A percentile compares a stretch with the other conserved stretches of the same genome.
Evolutionary conservation across 2,797 vertebrate genomes (phyloP).

Genomic region (Meriones psammophilus): DNA sequence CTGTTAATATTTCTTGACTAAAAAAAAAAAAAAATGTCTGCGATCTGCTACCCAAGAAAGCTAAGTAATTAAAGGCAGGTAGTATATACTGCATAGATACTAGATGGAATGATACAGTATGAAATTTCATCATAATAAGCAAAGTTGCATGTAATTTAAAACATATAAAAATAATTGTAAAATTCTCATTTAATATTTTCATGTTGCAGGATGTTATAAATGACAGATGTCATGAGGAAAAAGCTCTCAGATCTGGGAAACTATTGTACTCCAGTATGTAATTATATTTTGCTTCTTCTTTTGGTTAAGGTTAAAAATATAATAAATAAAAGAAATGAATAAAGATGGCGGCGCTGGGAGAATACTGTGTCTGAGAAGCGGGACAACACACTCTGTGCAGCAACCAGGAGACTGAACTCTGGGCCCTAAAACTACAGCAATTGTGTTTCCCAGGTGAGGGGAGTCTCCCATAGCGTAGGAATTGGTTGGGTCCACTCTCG

Average conservation of each 20-base stretch:
- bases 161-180: neutral
- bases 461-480: no score
- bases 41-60: neutral
- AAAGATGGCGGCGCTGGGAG: no score
- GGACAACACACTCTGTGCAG: no score
- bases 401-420: no score
- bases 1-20: no score
- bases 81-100: accelerated
- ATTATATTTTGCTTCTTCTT: neutral
- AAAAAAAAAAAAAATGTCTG: no score
- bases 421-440: no score
- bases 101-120: neutral
- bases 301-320: neutral
- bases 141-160: neutral
- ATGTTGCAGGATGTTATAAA: accelerated
- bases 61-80: neutral
- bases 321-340: no score
- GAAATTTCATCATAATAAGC: neutral
- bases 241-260: neutral
- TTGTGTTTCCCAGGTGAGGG: no score
- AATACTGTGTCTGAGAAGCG: no score
- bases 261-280: neutral
- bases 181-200: neutral
- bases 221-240: neutral
- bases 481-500: no score